Base-by-base conservation (phyloP, 2,888 invertebrate species). In the Tetranychus piercei region DNA sequence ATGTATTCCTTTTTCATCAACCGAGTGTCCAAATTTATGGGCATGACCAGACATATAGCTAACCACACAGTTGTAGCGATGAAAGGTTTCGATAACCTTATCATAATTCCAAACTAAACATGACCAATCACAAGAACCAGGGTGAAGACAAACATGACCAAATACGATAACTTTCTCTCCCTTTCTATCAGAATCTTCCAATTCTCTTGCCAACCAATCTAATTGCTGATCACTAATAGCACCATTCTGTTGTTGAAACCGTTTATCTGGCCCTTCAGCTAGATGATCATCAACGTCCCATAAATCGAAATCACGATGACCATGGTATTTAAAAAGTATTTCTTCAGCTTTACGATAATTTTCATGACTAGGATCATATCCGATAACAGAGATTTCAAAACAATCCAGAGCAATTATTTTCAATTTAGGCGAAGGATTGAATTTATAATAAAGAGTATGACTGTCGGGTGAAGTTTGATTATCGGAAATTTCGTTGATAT, bases 171-270 rank as follows among this genome's bases (percentile, higher is more conserved):
- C 82, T 77, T 81, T 81, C 75, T 82, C 80, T 67, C 78, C 75
- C 34, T 77, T 75, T 44, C 76, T 43, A 72, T 80, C 79, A 20
- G 82, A 81, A 71, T 80, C 79, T 44, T 75, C 44, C 9, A 83
- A 77, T 75, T 80, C 79, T 6, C 77, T 69, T 20, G 80, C 77
- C 71, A 83, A 76, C 83, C 83, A 83, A 1, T 76, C 71, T 7
- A 83, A 72, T 77, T 83, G 83, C 44, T 78, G 74, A n/a, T 77
- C 74, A 65, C 81, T 79, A 3, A 82, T 65, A n/a, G 79, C 83
- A 22, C 83, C 83, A 79, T 83, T 83, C 75, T 79, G 82, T 71
- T 79, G 79, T 5, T 81, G 80, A 79, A 82, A 82, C 34, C 82
- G 78, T 70, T 75, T 77, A 22, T 79, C 77, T 4, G 76, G 64